Conservation (phyloP, 2,888 invertebrate species). For the Rhodophaea formosa region DNA sequence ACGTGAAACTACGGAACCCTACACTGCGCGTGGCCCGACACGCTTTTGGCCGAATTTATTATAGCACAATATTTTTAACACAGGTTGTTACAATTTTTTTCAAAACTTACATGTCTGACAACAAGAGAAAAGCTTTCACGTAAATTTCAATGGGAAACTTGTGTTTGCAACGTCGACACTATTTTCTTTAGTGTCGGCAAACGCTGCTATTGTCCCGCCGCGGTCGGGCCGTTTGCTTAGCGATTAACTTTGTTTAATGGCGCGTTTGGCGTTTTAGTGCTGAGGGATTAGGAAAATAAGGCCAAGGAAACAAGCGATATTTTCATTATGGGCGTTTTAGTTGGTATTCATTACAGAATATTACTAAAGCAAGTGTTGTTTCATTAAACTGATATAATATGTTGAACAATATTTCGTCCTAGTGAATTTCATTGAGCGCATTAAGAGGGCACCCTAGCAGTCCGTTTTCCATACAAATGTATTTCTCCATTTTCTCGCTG, state of each 20-base stretch:
- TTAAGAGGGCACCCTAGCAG: too few relatives aligned
- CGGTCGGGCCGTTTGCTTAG: conserved; percentile 26
- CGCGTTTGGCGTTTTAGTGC: conserved; percentile 25
- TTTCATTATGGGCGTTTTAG: background rate
- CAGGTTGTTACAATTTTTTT: too few relatives aligned
- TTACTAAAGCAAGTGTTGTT: background rate
- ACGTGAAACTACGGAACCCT: too few relatives aligned
- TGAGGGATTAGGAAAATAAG: conserved; percentile 7
- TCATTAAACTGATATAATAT: background rate
- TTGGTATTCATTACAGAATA: too few relatives aligned
- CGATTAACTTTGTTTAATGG: conserved; percentile 38
- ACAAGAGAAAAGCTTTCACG: too few relatives aligned
- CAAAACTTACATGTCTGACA: too few relatives aligned
- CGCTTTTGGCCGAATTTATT: too few relatives aligned
- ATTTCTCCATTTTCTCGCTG: background rate
- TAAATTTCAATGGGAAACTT: background rate
- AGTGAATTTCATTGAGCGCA: too few relatives aligned
- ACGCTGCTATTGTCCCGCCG: background rate
- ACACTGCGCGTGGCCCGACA: too few relatives aligned
- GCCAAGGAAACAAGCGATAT: background rate
- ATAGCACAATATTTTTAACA: too few relatives aligned
- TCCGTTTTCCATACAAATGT: too few relatives aligned
- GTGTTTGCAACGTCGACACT: conserved; percentile 1
- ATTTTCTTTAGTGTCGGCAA: conserved; percentile 2
- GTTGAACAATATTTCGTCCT: background rate